Base-by-base conservation (phyloP, 1,140 invertebrate genomes). In the Leptonema lineaticorne region DNA sequence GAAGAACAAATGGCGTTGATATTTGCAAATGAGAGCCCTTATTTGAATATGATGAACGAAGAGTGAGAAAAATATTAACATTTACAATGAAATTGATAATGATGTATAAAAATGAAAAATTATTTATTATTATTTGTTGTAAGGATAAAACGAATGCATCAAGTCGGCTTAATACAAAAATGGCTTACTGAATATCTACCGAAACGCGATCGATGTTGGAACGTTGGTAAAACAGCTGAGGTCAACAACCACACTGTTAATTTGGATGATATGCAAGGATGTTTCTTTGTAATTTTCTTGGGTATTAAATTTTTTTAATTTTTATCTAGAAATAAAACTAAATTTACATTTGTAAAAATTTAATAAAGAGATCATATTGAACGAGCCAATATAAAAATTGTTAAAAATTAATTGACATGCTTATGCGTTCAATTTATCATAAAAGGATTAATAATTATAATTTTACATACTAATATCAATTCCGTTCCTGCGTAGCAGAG, bases 261-360 rank as follows among this genome's bases (percentile, higher is more conserved):
- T 74, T 84, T 94, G 69, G 84, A 89, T 63, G 93, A 95, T 74
- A 95, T 95, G 92, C 91, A 95, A 77, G 94, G 93, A 27, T 94
- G 90, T 46, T 94, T 93, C 81, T 92, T 92, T 69, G 86, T 93
- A 0, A 78, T 94, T 2, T 85, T 90, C 68, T 78, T 93, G 27
- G 91, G 92, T 91, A 85, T 77, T 67, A 63, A 22, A n/a, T n/a
- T n/a, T n/a, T n/a, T n/a, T n/a, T n/a, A n/a, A n/a, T n/a, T n/a
- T n/a, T n/a, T n/a, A n/a, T n/a, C n/a, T n/a, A n/a, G n/a, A n/a
- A n/a, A n/a, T n/a, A n/a, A n/a, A n/a, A n/a, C n/a, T n/a, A n/a
- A n/a, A n/a, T n/a, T n/a, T n/a, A n/a, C n/a, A n/a, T n/a, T n/a
- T n/a, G n/a, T n/a, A n/a, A n/a, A n/a, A n/a, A n/a, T n/a, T n/a